Evolutionary conservation across 2,888 invertebrate genomes (phyloP).

Genomic region (Resseliella maxima): DNA sequence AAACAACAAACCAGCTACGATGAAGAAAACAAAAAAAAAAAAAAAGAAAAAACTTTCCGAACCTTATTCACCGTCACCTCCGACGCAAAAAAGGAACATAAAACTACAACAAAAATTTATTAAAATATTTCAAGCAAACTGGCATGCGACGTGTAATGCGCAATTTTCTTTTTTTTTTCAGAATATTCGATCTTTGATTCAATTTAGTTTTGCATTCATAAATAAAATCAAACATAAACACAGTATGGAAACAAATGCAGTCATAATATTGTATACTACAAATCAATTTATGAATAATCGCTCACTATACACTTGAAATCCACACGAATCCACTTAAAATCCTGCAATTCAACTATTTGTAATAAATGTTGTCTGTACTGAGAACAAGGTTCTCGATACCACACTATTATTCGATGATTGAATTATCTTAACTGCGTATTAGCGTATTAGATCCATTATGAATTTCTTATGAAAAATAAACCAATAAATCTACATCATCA

Average conservation of each 20-base stretch:
- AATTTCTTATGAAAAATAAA: background rate
- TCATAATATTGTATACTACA: too few relatives aligned
- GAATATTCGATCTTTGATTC: conserved; percentile 7
- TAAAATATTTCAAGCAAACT: background rate
- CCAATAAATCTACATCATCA: too few relatives aligned
- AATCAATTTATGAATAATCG: background rate
- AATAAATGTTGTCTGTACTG: background rate
- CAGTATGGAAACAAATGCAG: background rate
- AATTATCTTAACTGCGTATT: background rate
- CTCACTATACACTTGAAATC: too few relatives aligned
- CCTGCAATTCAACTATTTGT: background rate
- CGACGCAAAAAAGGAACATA: background rate
- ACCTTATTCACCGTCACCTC: conserved; percentile 26
- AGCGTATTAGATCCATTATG: background rate
- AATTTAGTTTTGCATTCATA: conserved; percentile 19
- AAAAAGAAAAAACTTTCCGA: background rate
- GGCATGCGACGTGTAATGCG: background rate
- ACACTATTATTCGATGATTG: background rate
- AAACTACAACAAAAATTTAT: background rate
- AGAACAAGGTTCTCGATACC: background rate
- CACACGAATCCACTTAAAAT: background rate
- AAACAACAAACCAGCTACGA: background rate
- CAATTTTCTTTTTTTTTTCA: background rate
- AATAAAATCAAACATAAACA: background rate
- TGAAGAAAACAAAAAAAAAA: too few relatives aligned